Evolutionary conservation across 1,140 invertebrate genomes (phyloP).

Genomic region (Polypedilum pembai): DNA sequence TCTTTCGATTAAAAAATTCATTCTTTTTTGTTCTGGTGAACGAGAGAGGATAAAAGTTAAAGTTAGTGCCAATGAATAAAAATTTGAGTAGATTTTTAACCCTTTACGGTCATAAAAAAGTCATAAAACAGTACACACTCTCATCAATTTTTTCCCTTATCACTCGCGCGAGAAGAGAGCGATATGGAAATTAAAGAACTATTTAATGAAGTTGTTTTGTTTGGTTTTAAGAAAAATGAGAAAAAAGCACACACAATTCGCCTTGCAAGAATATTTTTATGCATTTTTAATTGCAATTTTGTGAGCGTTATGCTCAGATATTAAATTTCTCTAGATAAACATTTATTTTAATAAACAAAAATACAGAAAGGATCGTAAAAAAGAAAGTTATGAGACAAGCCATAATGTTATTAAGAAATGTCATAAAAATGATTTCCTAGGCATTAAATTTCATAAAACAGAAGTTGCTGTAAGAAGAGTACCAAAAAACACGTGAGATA

Average conservation of each 20-base stretch:
- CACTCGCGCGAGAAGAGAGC: background rate
- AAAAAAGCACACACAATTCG: background rate
- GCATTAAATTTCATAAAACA: background rate
- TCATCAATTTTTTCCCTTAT: background rate
- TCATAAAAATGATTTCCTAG: constrained; percentile 29
- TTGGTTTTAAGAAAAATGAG: background rate
- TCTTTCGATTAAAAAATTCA: background rate
- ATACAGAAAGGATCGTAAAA: background rate
- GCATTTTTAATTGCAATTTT: constrained; percentile 19
- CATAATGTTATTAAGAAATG: constrained; percentile 29
- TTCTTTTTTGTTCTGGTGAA: background rate
- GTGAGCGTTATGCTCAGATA: background rate
- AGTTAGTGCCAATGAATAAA: background rate
- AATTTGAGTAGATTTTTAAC: background rate
- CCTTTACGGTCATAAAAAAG: background rate
- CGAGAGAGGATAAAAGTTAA: background rate
- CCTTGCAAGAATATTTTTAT: background rate
- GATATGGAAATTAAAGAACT: background rate
- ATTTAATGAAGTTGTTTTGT: constrained; percentile 11
- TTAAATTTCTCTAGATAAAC: background rate
- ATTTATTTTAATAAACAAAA: constrained; percentile 14
- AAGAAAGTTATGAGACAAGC: background rate
- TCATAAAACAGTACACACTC: background rate
- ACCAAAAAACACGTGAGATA: background rate
- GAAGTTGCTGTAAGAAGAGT: background rate